A percentile compares a stretch with the other conserved stretches of the same genome.
Conservation (phyloP, 53 echinoderm and acorn worm species). For the Hippasteria phrygiana region DNA sequence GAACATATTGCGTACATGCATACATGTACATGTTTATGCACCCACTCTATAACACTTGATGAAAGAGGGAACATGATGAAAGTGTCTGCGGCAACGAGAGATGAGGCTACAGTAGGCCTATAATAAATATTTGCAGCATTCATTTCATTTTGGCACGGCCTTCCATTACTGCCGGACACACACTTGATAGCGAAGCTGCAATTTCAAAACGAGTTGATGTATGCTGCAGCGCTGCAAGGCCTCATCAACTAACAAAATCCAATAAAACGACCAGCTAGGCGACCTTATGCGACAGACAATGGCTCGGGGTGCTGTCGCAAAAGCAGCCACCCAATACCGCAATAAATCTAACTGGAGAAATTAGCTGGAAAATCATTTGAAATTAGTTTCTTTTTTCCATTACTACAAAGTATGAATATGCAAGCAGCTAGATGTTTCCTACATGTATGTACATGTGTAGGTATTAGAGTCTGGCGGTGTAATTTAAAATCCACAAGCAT, state of each 20-base stretch:
- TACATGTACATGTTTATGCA: too few species aligned
- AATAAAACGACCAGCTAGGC: slow-evolving; percentile 27
- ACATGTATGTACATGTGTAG: background rate
- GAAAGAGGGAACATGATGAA: background rate
- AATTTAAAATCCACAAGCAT: too few species aligned
- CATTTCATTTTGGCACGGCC: slow-evolving; percentile 16
- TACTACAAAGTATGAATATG: background rate
- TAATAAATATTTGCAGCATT: slow-evolving; percentile 23
- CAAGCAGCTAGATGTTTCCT: background rate
- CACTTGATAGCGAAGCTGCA: background rate
- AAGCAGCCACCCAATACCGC: background rate
- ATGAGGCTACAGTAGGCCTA: too few species aligned
- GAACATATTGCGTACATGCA: too few species aligned
- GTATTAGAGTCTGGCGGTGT: too few species aligned
- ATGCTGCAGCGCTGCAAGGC: background rate
- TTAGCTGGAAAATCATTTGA: slow-evolving; percentile 41
- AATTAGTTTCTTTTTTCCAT: slow-evolving; percentile 23
- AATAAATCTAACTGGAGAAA: slow-evolving; percentile 27
- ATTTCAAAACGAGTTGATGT: background rate
- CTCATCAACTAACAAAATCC: slow-evolving; percentile 3
- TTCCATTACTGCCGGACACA: background rate
- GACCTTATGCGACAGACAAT: slow-evolving; percentile 49
- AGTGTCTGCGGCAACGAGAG: background rate
- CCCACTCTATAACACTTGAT: too few species aligned
- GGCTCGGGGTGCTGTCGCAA: slow-evolving; percentile 5